Conservation (phyloP, 2,113 vertebrate species). For the Ptilonorhynchus violaceus region DNA sequence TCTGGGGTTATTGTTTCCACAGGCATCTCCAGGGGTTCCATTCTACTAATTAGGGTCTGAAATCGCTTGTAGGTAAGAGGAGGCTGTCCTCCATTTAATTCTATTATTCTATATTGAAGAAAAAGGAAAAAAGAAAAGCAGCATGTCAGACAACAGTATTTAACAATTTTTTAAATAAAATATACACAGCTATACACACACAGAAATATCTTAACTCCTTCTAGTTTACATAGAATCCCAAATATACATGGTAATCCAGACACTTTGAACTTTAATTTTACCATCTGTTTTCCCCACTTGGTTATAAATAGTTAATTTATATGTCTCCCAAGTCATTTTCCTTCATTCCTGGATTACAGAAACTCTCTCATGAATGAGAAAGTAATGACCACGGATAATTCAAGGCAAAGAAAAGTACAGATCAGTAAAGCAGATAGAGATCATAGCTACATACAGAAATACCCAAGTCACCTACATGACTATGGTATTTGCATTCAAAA, state of each 20-base stretch:
- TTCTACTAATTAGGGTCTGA: slow-evolving; percentile 94
- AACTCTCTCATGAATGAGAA: not conserved
- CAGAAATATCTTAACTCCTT: not conserved
- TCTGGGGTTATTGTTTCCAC: slow-evolving; percentile 89
- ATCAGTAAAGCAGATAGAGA: not conserved
- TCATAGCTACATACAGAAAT: not conserved
- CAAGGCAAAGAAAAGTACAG: not conserved
- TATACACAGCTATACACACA: not conserved
- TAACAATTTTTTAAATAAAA: not conserved
- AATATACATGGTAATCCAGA: not conserved
- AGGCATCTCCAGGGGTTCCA: slow-evolving; percentile 89
- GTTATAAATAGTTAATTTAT: no score
- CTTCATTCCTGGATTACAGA: not conserved
- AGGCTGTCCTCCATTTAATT: slow-evolving; percentile 93
- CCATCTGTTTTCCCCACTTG: not conserved
- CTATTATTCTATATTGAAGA: slow-evolving; percentile 86
- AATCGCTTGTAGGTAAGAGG: slow-evolving; percentile 97
- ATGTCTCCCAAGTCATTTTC: not conserved
- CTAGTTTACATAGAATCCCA: not conserved
- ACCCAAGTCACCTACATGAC: not conserved
- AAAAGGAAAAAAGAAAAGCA: not conserved
- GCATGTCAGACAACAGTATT: not conserved
- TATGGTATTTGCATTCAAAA: not conserved
- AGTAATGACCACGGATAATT: not conserved
- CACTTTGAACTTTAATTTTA: not conserved